Evolutionary conservation across 2,797 vertebrate species (phyloP).

Genomic region (Myioborus melanocephalus): DNA sequence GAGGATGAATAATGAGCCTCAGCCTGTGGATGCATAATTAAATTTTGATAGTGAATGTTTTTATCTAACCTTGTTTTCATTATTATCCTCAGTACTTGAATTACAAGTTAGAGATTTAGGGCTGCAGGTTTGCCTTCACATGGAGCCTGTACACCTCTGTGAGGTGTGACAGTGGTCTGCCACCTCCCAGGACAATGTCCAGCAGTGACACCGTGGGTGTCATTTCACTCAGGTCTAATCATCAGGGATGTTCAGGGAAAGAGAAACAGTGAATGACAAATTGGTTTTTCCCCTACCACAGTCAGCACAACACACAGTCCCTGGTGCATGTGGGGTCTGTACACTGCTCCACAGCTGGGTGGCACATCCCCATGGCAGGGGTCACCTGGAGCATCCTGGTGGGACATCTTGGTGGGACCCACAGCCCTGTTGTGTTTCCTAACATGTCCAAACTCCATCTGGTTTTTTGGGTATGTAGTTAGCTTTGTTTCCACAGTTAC

Average conservation of each 20-base stretch:
- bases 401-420: neutral
- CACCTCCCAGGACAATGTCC: neutral
- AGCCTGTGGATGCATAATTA: conserved; percentile 53
- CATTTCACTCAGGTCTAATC: neutral
- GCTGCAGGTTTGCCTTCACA: neutral
- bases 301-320: neutral
- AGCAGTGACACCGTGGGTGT: fast-evolving
- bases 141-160: neutral
- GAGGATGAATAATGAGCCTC: conserved; percentile 60
- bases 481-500: neutral
- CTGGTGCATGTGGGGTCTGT: neutral
- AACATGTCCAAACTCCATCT: neutral
- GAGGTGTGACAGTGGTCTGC: neutral
- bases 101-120: neutral
- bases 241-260: neutral
- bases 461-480: neutral
- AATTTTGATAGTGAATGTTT: conserved; percentile 53
- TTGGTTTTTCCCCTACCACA: neutral
- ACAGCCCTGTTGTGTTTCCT: neutral
- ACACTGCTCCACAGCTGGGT: neutral
- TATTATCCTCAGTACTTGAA: conserved; percentile 32
- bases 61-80: conserved; percentile 55
- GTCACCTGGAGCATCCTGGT: neutral
- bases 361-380: neutral
- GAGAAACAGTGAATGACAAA: neutral